Base-by-base conservation (phyloP, 1,140 invertebrate species). In the Hyles vespertilio region DNA sequence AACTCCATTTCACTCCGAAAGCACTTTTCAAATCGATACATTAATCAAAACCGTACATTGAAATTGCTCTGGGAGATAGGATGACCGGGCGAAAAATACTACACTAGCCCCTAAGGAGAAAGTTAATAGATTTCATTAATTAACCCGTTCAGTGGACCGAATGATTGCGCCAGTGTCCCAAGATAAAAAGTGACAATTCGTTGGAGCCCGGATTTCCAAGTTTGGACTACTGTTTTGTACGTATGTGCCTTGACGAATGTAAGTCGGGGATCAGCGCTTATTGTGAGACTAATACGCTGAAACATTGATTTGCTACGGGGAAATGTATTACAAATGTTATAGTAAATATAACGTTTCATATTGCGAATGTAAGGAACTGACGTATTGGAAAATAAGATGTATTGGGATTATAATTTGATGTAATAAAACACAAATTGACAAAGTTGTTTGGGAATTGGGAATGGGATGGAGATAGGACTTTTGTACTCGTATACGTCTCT, bases 121-220 rank as follows among this genome's bases (percentile, higher is more conserved):
- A 79, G 81, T 86, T 88, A 88, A 85, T 88, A 85, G 85, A 88
- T 88, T 88, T 85, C 85, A 83, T 84, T 88, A 88, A 88, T 88
- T 88, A 88, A 87, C 85, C 72, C 81, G 85, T 84, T 81, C 85
- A 84, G 59, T 85, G 85, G 78, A 81, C 82, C 85, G 81, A 59
- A 76, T 87, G 79, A 88, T 88, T 88, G 82, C 73, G 80, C 65
- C 70, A 71, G 73, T 72, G 70, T 77, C 71, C 80, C 70, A 70
- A 78, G 82, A 83, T 83, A 83, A 86, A 87, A 88, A 88, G 81
- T 85, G 81, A 81, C 83, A 84, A 85, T 84, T 83, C 76, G 72
- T 74, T 57, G 61, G 58, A 67, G 60, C 61, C 50, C 66, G 74
- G 80, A 78, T 81, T 85, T 86, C 46, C 46, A 47, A 11, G 10